Base-by-base conservation (phyloP, 2,888 invertebrate genomes). In the Petrolisthes cinctipes region DNA sequence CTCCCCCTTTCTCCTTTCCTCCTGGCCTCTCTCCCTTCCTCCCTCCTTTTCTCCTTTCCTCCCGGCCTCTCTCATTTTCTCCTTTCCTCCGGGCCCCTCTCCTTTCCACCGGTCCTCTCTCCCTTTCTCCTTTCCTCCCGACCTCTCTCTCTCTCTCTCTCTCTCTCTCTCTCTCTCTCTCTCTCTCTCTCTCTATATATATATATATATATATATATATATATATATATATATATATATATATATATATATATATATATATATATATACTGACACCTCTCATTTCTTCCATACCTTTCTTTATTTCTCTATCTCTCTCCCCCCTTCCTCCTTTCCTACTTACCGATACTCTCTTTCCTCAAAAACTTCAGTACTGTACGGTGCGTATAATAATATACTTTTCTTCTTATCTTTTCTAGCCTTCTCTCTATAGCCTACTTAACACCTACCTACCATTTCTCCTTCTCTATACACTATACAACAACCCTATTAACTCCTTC, bases 231-330 rank as follows among this genome's bases (percentile, higher is more conserved):
- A 9, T 17, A 9, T 11, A 11, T 61, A 11, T 61, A 11, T 17
- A 11, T 61, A 9, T n/a, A 6, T n/a, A 6, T 71, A 9, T 17
- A 61, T 9, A 9, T 17, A 9, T 11, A 11, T 61, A 11, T 61
- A 11, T 17, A 11, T 61, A 9, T n/a, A 6, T n/a, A 6, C n/a
- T n/a, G n/a, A 6, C 61, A 61, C 7, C 61, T 14, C 61, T 9
- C 14, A 11, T 61, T 61, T 61, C 4, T 61, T 61, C 61, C 20
- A 6, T n/a, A 6, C 20, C 78, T 37, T 51, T 37, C 78, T 78
- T 51, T 78, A 23, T 78, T 54, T 79, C 79, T 6, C 51, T 53
- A 14, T 79, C 79, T 54, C 79, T 23, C 54, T 79, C 54, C 20
- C 79, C 20, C 54, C 56, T 20, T 23, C 79, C 56, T 54, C 20